These are phyloP conservation scores for Anguilla rostrata DNA, from an alignment of 2,113 vertebrate species.

Conservation along the genomic window DNA sequence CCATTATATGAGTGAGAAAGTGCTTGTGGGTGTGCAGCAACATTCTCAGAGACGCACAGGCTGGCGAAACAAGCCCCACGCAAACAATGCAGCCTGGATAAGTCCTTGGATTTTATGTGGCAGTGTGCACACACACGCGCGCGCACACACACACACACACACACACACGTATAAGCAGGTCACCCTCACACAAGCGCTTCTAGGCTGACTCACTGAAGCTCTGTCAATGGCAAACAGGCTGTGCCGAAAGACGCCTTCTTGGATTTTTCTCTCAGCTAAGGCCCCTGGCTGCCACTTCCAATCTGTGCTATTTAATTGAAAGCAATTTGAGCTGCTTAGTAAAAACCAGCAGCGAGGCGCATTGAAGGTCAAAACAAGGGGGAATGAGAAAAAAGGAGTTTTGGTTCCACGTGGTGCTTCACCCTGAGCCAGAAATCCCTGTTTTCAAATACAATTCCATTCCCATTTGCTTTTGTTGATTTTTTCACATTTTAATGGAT, in stretches of 20 bases:
- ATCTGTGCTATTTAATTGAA: not conserved
- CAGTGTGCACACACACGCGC: too few species aligned
- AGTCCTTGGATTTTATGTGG: too few species aligned
- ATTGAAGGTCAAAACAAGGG: not conserved
- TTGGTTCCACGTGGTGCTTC: not conserved
- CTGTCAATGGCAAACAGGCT: not conserved
- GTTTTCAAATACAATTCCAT: not conserved
- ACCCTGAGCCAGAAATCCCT: not conserved
- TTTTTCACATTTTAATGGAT: not conserved
- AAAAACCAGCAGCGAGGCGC: not conserved
- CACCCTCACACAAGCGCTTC: too few species aligned
- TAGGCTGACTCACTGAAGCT: not conserved
- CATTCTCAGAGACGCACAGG: too few species aligned
- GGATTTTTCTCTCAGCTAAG: not conserved
- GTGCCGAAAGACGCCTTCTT: too few species aligned
- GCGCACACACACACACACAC: too few species aligned
- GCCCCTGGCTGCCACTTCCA: constrained; percentile 8
- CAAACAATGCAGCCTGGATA: too few species aligned
- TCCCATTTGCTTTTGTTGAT: not conserved
- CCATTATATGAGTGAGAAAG: too few species aligned
- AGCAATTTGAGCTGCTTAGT: constrained; percentile 9
- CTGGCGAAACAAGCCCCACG: too few species aligned
- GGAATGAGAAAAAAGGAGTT: not conserved
- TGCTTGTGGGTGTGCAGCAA: too few species aligned
- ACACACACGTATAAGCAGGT: too few species aligned